phyloP scores from a whole-genome alignment of 64 coral and sea anemone genomes.

The Catalaphyllia jardinei region DNA sequence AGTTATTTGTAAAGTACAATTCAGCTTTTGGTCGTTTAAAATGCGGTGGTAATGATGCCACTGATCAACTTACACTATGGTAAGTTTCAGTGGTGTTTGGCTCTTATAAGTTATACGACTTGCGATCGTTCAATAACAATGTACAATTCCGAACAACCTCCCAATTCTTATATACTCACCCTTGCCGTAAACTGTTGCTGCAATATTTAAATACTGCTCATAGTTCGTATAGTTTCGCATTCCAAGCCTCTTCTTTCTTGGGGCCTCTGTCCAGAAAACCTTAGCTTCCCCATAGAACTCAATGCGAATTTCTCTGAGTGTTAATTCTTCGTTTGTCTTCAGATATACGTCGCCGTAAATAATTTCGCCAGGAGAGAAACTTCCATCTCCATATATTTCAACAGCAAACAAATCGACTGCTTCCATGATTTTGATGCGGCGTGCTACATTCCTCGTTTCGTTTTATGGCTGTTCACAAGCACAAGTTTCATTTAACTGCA shows the following conservation, averaged over 20 bases:
- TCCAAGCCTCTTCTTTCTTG: conserved; percentile 5
- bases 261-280: conserved; percentile 14
- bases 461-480: not conserved
- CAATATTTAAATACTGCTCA: conserved; percentile 47
- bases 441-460: not conserved
- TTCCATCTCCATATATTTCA: conserved; percentile 45
- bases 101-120: not conserved
- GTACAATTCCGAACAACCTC: not conserved
- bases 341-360: conserved; percentile 32
- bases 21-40: too few species aligned
- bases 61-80: too few species aligned
- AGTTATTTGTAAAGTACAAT: too few species aligned
- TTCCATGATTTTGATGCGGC: not conserved
- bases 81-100: too few species aligned
- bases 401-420: conserved; percentile 29
- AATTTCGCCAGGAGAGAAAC: conserved; percentile 28
- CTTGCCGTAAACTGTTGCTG: conserved; percentile 29
- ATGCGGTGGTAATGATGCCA: too few species aligned
- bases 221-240: conserved; percentile 7
- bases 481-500: too few species aligned
- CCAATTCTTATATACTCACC: not conserved
- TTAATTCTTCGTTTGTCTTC: conserved; percentile 22
- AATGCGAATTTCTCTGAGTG: conserved; percentile 34
- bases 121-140: not conserved
- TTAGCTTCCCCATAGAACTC: conserved; percentile 40